These are phyloP conservation scores for Zoanthus sansibaricus DNA, from an alignment of 92 coral and sea anemone genomes.

Conservation along the genomic window DNA sequence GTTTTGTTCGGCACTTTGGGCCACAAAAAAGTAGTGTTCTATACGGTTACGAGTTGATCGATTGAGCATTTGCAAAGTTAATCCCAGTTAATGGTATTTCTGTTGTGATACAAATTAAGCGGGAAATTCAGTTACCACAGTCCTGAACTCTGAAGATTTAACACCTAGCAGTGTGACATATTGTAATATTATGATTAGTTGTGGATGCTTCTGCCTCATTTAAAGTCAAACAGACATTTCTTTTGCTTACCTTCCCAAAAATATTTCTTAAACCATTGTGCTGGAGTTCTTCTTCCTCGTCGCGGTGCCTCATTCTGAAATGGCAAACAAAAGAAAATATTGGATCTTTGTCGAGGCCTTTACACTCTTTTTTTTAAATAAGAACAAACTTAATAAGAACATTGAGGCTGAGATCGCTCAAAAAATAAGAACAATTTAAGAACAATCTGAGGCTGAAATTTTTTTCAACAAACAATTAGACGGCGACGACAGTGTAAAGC, in stretches of 20 bases:
- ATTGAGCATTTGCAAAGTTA: background rate
- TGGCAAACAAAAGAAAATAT: constrained; percentile 14
- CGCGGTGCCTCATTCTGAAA: constrained; percentile 44
- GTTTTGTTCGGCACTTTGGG: background rate
- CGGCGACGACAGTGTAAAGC: no score
- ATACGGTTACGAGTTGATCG: background rate
- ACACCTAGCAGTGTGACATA: background rate
- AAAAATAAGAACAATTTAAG: no score
- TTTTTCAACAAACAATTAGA: no score
- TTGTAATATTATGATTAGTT: background rate
- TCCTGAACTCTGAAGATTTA: no score
- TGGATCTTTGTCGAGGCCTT: constrained; percentile 6
- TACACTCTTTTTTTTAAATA: no score
- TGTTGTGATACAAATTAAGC: background rate
- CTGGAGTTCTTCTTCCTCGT: constrained; percentile 52
- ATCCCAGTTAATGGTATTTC: background rate
- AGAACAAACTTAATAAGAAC: no score
- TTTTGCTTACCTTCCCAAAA: constrained; percentile 54
- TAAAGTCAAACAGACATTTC: background rate
- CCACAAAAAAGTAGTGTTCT: background rate
- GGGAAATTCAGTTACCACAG: no score
- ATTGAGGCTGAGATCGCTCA: no score
- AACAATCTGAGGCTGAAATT: no score
- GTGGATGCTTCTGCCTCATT: background rate
- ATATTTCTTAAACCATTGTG: constrained; percentile 55